Evolutionary conservation across 2,888 invertebrate species (phyloP).

Genomic region (Ferrisia virgata): DNA sequence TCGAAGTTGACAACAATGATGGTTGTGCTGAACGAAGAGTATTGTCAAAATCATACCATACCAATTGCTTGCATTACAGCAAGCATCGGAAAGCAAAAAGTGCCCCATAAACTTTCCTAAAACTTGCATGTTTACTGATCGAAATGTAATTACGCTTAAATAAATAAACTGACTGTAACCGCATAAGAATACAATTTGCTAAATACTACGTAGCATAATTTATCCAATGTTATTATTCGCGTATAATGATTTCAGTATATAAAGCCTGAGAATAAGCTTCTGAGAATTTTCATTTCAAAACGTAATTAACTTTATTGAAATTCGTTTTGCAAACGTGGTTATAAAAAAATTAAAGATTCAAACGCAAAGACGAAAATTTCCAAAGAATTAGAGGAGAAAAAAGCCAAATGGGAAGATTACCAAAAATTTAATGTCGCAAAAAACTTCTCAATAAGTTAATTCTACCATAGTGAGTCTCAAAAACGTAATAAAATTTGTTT

Average conservation of each 20-base stretch:
- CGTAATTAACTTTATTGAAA: not conserved
- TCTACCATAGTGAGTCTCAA: not conserved
- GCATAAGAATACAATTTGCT: no score
- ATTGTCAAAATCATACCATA: no score
- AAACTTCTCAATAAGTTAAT: slow-evolving; percentile 20
- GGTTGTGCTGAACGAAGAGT: not conserved
- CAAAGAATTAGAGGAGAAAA: not conserved
- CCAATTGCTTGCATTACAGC: no score
- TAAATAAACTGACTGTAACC: no score
- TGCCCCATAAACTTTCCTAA: not conserved
- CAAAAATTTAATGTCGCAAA: slow-evolving; percentile 18
- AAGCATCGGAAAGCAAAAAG: not conserved
- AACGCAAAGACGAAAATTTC: not conserved
- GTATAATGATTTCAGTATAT: no score
- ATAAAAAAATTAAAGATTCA: not conserved
- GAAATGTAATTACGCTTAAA: no score
- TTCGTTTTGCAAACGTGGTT: not conserved
- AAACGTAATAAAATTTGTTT: slow-evolving; percentile 28
- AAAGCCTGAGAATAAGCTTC: not conserved
- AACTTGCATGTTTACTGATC: no score
- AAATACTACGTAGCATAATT: no score
- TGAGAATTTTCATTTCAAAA: not conserved
- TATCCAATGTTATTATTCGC: no score
- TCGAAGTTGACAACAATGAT: not conserved
- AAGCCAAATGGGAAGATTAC: slow-evolving; percentile 10